These are phyloP conservation scores for Typhlomys cinereus DNA, from an alignment of 2,113 vertebrate species.

Conservation along the genomic window DNA sequence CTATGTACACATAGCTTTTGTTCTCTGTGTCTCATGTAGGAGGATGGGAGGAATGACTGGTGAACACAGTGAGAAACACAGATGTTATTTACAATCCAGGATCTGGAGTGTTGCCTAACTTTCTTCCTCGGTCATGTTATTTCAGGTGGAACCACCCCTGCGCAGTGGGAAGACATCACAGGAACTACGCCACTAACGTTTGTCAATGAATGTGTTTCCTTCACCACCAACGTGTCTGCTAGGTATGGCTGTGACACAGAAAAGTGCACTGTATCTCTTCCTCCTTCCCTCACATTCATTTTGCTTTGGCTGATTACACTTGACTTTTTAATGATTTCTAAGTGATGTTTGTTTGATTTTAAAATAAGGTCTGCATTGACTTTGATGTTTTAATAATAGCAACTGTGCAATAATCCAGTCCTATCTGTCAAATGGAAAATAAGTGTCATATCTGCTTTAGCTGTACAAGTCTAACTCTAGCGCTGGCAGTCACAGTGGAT, in stretches of 20 bases:
- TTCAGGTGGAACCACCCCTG: slow-evolving; percentile 97
- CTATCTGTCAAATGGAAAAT: neutral
- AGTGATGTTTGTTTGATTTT: neutral
- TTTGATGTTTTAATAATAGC: neutral
- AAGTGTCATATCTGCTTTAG: neutral
- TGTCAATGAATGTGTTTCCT: slow-evolving; percentile 97
- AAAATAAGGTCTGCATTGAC: neutral
- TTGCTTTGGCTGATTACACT: neutral
- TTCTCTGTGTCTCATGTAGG: neutral
- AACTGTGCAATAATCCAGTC: neutral
- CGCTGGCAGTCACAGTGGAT: neutral
- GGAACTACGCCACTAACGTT: slow-evolving; percentile 97
- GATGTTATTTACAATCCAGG: neutral
- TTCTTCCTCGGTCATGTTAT: neutral
- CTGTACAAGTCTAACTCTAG: neutral
- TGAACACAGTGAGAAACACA: neutral
- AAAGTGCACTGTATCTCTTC: neutral
- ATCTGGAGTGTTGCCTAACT: slow-evolving; percentile 11
- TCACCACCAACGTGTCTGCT: slow-evolving; percentile 98
- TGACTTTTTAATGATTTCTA: slow-evolving; percentile 3
- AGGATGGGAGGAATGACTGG: neutral
- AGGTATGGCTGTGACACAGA: slow-evolving; percentile 85
- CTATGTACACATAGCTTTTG: neutral
- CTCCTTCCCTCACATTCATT: neutral
- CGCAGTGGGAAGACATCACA: slow-evolving; percentile 99